These are phyloP conservation scores for Eupithecia subfuscata DNA, from an alignment of 2,888 invertebrate species.

Conservation along the genomic window DNA sequence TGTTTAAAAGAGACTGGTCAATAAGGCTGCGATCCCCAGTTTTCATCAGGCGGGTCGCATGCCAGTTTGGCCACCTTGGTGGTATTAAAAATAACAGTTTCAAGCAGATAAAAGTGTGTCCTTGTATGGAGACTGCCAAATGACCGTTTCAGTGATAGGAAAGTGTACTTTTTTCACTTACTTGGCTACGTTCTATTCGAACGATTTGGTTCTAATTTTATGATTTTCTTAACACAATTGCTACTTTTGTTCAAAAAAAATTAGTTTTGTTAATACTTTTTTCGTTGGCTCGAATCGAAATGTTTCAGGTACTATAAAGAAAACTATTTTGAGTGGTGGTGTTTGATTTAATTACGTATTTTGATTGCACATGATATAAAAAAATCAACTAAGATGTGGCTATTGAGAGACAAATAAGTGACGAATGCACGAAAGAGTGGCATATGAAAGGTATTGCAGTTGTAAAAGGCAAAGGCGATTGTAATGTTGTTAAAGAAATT, in stretches of 20 bases:
- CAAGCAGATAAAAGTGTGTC: neutral
- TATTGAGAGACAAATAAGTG: neutral
- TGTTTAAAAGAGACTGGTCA: neutral
- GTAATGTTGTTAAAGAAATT: conserved; percentile 53
- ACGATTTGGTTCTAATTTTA: too few relatives aligned
- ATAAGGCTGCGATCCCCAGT: neutral
- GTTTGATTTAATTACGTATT: neutral
- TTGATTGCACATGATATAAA: neutral
- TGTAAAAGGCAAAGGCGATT: conserved; percentile 8
- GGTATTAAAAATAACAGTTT: neutral
- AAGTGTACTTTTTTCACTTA: neutral
- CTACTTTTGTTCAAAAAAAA: too few relatives aligned
- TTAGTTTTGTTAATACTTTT: neutral
- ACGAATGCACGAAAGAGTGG: neutral
- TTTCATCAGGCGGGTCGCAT: too few relatives aligned
- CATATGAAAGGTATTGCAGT: conserved; percentile 8
- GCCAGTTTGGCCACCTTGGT: too few relatives aligned
- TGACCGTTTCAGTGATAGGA: neutral
- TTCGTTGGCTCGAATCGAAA: neutral
- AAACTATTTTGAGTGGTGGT: neutral
- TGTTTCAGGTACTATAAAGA: neutral
- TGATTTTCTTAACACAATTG: too few relatives aligned
- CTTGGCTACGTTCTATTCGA: too few relatives aligned
- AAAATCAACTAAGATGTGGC: neutral
- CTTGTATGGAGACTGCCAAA: neutral